Conservation (phyloP, 2,797 vertebrate species). For the Aldrovandia affinis region DNA sequence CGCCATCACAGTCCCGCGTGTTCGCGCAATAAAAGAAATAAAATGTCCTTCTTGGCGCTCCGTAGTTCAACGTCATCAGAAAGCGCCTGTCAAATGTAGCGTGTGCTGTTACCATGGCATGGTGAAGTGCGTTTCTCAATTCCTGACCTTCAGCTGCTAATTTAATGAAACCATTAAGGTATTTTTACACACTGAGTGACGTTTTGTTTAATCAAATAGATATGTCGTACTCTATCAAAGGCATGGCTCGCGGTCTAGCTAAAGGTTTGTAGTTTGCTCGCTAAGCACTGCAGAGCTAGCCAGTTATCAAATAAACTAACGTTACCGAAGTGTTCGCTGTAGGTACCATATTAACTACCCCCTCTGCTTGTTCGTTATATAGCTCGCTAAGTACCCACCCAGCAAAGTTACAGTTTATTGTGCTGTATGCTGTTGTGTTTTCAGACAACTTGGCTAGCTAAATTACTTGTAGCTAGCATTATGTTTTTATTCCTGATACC, state of each 20-base stretch:
- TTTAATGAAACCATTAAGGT: background rate
- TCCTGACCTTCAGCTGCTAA: background rate
- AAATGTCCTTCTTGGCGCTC: background rate
- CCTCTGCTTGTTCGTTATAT: background rate
- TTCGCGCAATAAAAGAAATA: too few relatives aligned
- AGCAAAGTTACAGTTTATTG: background rate
- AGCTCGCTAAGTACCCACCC: background rate
- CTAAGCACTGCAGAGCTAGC: too few relatives aligned
- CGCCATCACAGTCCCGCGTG: too few relatives aligned
- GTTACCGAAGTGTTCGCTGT: background rate
- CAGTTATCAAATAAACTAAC: background rate
- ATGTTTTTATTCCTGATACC: background rate
- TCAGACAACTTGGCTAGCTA: background rate
- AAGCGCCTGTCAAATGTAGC: background rate
- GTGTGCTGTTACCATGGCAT: background rate
- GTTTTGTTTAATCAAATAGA: background rate
- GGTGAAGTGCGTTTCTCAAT: background rate
- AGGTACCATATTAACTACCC: background rate
- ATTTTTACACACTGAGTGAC: background rate
- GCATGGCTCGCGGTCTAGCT: background rate
- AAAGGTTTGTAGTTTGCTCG: background rate
- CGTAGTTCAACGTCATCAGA: slow-evolving; percentile 19
- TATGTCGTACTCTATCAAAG: background rate
- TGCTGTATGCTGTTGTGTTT: background rate
- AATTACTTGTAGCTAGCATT: background rate